Evolutionary conservation across 2,888 invertebrate genomes (phyloP), one percentile per base, ranked within the genome.

Genomic region (Lithosia quadra): DNA sequence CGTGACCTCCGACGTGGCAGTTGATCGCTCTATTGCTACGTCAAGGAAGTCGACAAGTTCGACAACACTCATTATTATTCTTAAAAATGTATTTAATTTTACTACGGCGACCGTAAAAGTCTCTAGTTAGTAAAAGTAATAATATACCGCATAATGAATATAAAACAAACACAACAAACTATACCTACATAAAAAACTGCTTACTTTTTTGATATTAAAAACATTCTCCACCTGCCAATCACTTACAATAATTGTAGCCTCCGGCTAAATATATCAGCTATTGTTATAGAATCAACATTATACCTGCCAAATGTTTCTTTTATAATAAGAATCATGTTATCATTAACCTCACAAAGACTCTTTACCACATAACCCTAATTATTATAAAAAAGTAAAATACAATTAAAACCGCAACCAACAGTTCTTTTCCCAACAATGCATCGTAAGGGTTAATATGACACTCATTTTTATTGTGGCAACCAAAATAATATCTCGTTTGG

Each of bases 321-420:
- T 74, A 73, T 80, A 78, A 79, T 78, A 82, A 81, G 84, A 87
- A 85, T 86, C 80, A 79, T 84, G 78, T 86, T 79, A 86, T 86
- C 81, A 83, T 83, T 80, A 76, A 72, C 64, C 67, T 66, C 66
- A 88, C 86, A 89, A 90, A 85, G 80, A 65, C 58, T 58, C 53
- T 61, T 36, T 69, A 80, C 80, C 80, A 57, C 80, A 77, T 62
- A 55, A 56, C 61, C 39, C 57, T 70, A 77, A 74, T 78, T 75
- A 80, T 72, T 59, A 65, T 68, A 74, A 75, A 77, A 49, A 72
- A 73, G 72, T 68, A 56, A 82, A 85, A 84, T 81, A 90, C 87
- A 89, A 91, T 89, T 90, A 89, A 84, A 88, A 89, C 91, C 90
- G 78, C 91, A 91, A 88, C 69, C 74, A 85, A 79, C 72, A 74